Evolutionary conservation across 2,888 invertebrate genomes (phyloP), one percentile per base, ranked within the genome.

Genomic region (Agrenia bidenticulata): DNA sequence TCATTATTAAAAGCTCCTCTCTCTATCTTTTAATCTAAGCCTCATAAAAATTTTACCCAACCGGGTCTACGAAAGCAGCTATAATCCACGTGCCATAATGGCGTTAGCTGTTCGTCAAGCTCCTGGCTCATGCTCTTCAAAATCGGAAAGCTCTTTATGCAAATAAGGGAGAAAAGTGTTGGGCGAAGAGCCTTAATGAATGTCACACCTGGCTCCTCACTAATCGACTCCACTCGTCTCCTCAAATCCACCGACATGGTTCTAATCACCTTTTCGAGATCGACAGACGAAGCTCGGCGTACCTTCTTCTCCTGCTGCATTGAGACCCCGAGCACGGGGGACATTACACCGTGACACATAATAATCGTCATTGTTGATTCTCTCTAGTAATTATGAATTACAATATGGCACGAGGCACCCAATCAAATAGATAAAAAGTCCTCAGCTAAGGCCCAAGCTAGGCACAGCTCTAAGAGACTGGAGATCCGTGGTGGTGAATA

Each of bases 161-260:
- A 51, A 51, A 51, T 51, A 51, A 15, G 15, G 23, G 49, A 49
- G n/a, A n/a, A n/a, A n/a, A n/a, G n/a, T n/a, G n/a, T n/a, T n/a
- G n/a, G n/a, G n/a, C n/a, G n/a, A 32, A 32, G 32, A 11, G 32
- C 13, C 51, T 13, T 58, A 58, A 58, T 58, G 58, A 45, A 58
- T 58, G 58, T 58, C 58, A 42, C 58, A 58, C 58, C 58, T 58
- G 58, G 58, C 58, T 45, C 58, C 58, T 15, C 45, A 57, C 57
- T 57, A 58, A 58, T 58, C 58, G 39, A 21, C 49, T 45, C 45
- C 58, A 58, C 45, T 45, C 26, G 24, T 58, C 45, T 58, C 26
- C 42, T 45, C 42, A 45, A 58, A 58, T 45, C 45, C 45, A 45
- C 19, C 15, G 58, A 42, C 58, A 58, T 41, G 58, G 41, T 11